These are phyloP conservation scores for Polyommatus iphigenia DNA, from an alignment of 2,888 invertebrate genomes.

Conservation along the genomic window DNA sequence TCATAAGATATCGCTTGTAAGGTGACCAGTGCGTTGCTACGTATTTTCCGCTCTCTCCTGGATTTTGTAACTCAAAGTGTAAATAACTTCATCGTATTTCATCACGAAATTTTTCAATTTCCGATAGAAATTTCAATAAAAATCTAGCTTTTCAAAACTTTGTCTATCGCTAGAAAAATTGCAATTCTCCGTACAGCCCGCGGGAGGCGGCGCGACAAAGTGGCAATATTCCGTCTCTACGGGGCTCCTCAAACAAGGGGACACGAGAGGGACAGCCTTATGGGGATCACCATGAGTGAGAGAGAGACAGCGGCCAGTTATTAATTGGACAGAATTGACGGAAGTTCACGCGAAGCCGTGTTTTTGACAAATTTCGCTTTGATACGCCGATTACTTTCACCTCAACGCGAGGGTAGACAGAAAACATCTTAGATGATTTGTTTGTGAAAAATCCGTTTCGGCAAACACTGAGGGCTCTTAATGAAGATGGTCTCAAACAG, in stretches of 20 bases:
- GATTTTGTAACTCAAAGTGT: not conserved
- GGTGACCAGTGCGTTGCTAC: too few relatives aligned
- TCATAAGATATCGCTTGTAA: too few relatives aligned
- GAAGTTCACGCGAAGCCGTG: conserved; percentile 73
- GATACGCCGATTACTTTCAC: conserved; percentile 78
- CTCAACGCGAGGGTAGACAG: conserved; percentile 63
- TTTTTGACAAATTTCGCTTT: conserved; percentile 80
- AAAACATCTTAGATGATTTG: conserved; percentile 52
- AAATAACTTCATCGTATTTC: not conserved
- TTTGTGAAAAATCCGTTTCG: conserved; percentile 40
- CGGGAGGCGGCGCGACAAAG: conserved; percentile 75
- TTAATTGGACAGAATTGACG: conserved; percentile 80
- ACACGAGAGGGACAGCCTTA: conserved; percentile 54
- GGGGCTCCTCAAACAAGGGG: conserved; percentile 78
- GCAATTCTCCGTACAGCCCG: conserved; percentile 73
- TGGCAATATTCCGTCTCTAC: conserved; percentile 78
- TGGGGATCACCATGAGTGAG: conserved; percentile 39
- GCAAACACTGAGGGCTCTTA: conserved; percentile 34
- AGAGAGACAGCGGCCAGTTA: conserved; percentile 61
- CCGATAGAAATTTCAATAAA: conserved; percentile 2
- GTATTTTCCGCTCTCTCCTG: too few relatives aligned
- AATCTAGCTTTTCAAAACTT: conserved; percentile 21
- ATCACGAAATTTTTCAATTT: not conserved
- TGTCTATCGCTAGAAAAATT: conserved; percentile 58
- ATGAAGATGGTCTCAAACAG: conserved; percentile 28